Evolutionary conservation across 2,888 invertebrate species (phyloP).

Genomic region (Pterostichus madidus): DNA sequence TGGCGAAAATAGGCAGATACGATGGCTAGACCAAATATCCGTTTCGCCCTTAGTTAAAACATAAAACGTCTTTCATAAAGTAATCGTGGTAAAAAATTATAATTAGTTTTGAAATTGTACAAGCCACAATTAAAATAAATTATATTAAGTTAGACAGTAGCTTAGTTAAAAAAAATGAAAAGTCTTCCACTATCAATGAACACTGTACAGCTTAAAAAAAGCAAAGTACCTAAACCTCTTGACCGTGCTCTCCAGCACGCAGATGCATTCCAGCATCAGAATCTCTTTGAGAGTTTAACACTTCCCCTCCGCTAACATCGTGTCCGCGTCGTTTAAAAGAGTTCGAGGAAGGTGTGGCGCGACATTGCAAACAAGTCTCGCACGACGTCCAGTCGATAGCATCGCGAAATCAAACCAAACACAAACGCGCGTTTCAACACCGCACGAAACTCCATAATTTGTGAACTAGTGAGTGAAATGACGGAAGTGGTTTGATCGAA

Average conservation of each 20-base stretch:
- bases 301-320: conserved; percentile 49
- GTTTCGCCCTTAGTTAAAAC: no score
- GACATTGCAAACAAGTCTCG: conserved; percentile 45
- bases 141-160: no score
- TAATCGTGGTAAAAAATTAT: no score
- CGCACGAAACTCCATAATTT: background rate
- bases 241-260: background rate
- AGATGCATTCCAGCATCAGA: conserved; percentile 37
- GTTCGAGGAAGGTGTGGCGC: conserved; percentile 56
- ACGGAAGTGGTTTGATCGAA: background rate
- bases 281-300: conserved; percentile 25
- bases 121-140: no score
- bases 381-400: conserved; percentile 28
- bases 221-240: background rate
- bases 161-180: background rate
- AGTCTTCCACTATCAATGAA: background rate
- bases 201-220: background rate
- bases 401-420: background rate
- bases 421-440: background rate
- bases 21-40: no score
- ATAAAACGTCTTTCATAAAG: no score
- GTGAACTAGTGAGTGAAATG: conserved; percentile 1
- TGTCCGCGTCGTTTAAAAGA: conserved; percentile 49
- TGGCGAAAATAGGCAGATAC: no score
- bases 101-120: no score